These are phyloP conservation scores for Poeciliopsis paucimaculata DNA, from an alignment of 2,797 vertebrate species.

Conservation along the genomic window DNA sequence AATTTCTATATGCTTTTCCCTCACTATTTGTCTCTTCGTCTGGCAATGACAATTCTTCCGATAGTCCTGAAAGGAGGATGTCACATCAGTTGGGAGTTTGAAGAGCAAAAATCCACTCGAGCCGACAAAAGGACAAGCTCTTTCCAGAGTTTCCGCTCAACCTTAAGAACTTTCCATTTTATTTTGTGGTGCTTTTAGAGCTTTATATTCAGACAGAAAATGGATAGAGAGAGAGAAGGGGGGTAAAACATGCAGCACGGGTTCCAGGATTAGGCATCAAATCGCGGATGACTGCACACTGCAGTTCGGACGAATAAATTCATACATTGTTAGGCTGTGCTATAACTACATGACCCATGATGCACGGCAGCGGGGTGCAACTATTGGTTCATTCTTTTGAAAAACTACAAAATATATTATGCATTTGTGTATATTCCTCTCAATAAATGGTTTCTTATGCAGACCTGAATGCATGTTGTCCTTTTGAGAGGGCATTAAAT, in stretches of 20 bases:
- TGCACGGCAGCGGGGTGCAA: background rate
- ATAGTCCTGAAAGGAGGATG: background rate
- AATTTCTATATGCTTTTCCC: background rate
- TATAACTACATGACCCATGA: background rate
- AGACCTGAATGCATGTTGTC: background rate
- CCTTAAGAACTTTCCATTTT: background rate
- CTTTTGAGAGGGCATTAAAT: background rate
- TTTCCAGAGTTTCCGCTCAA: background rate
- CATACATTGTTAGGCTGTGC: background rate
- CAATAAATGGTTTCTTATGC: background rate
- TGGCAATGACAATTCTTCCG: background rate
- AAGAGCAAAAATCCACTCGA: background rate
- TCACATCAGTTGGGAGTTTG: background rate
- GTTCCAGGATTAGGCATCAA: background rate
- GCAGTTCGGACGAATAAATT: background rate
- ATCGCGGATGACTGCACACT: background rate
- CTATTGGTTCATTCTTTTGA: background rate
- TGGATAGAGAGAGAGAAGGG: background rate
- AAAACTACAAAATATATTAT: background rate
- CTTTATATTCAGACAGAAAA: background rate
- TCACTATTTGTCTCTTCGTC: background rate
- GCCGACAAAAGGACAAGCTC: background rate
- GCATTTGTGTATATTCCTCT: background rate
- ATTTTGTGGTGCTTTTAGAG: background rate
- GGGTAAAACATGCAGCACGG: background rate